Evolutionary conservation across 2,113 vertebrate genomes (phyloP).

Genomic region (Anhinga rufa): DNA sequence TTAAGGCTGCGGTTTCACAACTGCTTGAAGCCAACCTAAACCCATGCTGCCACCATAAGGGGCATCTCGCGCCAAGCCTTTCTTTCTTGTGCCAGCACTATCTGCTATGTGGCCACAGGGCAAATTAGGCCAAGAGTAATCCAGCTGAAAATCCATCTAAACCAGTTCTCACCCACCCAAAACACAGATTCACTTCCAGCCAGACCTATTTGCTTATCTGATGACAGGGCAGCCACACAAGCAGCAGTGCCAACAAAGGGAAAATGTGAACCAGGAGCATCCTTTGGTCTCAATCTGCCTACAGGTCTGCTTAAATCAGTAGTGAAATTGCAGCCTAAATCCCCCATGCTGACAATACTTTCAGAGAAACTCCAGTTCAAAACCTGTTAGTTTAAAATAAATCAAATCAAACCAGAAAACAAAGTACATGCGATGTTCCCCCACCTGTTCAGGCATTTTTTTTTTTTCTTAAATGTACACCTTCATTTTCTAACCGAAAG

Average conservation of each 20-base stretch:
- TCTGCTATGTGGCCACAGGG: not conserved
- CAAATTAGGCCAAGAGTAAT: not conserved
- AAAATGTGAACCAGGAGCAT: not conserved
- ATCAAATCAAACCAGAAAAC: not conserved
- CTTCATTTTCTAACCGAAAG: not conserved
- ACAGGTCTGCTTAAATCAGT: not conserved
- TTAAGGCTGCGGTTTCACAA: not conserved
- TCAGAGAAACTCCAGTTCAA: not conserved
- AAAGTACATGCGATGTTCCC: not conserved
- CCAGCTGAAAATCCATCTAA: not conserved
- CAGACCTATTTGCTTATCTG: not conserved
- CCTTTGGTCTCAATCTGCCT: not conserved
- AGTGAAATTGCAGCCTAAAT: not conserved
- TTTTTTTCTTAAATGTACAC: not conserved
- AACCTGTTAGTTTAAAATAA: not conserved
- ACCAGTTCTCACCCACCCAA: not conserved
- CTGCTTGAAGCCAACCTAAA: not conserved
- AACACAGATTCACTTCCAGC: not conserved
- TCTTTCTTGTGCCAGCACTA: not conserved
- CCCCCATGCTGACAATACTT: too few relatives aligned
- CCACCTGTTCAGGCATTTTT: not conserved
- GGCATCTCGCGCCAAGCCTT: not conserved
- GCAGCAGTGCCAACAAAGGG: not conserved
- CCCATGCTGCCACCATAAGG: not conserved
- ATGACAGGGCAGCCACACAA: not conserved